Evolutionary conservation across 2,113 vertebrate genomes (phyloP), one percentile per base, ranked within the genome.

Genomic region (Gyps fulvus): DNA sequence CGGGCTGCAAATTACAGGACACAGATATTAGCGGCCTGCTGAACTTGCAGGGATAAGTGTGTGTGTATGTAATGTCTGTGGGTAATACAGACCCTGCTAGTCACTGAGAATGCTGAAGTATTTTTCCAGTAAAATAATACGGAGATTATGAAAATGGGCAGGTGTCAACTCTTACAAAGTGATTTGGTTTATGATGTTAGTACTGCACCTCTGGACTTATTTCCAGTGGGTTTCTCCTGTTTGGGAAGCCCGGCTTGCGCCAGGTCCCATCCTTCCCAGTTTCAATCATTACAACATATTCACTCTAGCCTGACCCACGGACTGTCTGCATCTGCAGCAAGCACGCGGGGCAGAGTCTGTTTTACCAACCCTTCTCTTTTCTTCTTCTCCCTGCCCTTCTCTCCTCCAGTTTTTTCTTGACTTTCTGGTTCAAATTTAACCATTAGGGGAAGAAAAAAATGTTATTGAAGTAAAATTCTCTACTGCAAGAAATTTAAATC

Each of bases 351-450:
- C 76, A 61, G 38, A 34, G 11, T 63, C 32, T 52, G 11, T 40
- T 93, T 84, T 61, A 89, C 36, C 32, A 61, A 43, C 16, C 16
- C 70, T 57, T 76, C 49, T 73, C 82, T 65, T 32, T 57, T 63
- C 34, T 57, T 54, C 67, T 63, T 40, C 36, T 66, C 47, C n/a
- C 45, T 70, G 40, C 13, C 50, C 32, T 90, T 82, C 65, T 71
- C 26, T 81, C 42, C 62, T 89, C 54, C n/a, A 43, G 5, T 43
- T 82, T 87, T 52, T 59, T 70, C 45, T 47, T 16, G 2, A 88
- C 50, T 86, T 95, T 83, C 78, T 85, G 54, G 43, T 78, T 96
- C 65, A 84, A 80, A 91, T 83, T 45, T 91, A 92, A 76, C 52
- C 32, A 52, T 63, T 52, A 81, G 55, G 38, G 36, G 21, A 83